Evolutionary conservation across 2,888 invertebrate species (phyloP).

Genomic region (Seira ritae): DNA sequence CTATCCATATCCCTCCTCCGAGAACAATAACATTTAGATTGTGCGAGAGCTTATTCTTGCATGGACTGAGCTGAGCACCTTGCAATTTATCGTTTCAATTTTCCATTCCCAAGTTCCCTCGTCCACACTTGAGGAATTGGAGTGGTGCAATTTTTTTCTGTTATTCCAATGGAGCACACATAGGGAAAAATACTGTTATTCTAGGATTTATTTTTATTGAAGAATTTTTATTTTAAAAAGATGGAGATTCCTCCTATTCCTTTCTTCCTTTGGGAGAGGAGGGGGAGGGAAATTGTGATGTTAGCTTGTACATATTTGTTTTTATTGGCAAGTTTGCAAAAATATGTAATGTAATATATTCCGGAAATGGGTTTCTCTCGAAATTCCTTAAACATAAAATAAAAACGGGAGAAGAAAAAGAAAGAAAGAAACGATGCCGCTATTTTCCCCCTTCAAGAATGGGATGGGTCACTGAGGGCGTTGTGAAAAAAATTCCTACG

Average conservation of each 20-base stretch:
- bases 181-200: not conserved
- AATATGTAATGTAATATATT: conserved; percentile 6
- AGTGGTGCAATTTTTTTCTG: not conserved
- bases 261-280: too few relatives aligned
- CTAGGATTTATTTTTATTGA: conserved; percentile 9
- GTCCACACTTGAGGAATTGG: not conserved
- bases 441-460: too few relatives aligned
- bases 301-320: not conserved
- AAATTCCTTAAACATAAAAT: too few relatives aligned
- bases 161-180: not conserved
- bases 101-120: not conserved
- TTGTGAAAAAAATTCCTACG: too few relatives aligned
- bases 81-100: not conserved
- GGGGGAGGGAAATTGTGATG: not conserved
- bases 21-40: too few relatives aligned
- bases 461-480: too few relatives aligned
- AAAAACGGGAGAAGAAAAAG: too few relatives aligned
- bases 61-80: too few relatives aligned
- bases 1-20: too few relatives aligned
- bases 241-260: not conserved
- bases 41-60: too few relatives aligned
- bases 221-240: not conserved
- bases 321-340: conserved; percentile 7
- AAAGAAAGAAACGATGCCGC: too few relatives aligned
- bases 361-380: not conserved